Base-by-base conservation (phyloP, 2,888 invertebrate genomes). In the Diachrysia chrysitis region DNA sequence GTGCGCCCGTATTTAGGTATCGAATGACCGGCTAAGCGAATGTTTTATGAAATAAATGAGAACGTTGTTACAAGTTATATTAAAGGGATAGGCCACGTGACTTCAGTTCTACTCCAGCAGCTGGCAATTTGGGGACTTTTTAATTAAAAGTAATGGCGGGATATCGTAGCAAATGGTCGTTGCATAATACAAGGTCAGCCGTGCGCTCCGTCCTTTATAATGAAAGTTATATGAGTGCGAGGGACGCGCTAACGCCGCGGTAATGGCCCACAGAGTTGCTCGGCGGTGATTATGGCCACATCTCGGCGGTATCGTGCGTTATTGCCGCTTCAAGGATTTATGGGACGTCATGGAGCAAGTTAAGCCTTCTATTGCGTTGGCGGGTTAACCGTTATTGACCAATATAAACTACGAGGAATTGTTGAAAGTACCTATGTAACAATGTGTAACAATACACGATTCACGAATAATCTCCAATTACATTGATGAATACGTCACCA, bases 211-310 rank as follows among this genome's bases (percentile, higher is more conserved):
- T 51, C 53, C 51, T 17, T 55, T 55, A 21, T n/a, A 35, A 23
- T 32, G 73, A 58, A 76, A 71, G 61, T 76, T 76, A 65, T 65
- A 70, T 61, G 51, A 53, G 19, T 32, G 16, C 12, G 42, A 10
- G 10, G 58, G 29, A 56, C 37, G 56, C 21, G 21, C 54, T 73
- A 70, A 76, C 64, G 70, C 57, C 71, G 32, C 54, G 54, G 35
- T 71, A 76, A 73, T 71, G 55, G 58, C 48, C 61, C 60, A 58
- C 65, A 70, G 61, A 61, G 48, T 70, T 55, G 48, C 17, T n/a
- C 76, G 32, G 19, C 64, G 64, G 35, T 48, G 42, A 71, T 54
- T 42, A 54, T 19, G 25, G 54, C 51, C 53, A 60, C 61, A 71
- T 76, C 17, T 46, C 42, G 46, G 54, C 17, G 16, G 16, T 19